Evolutionary conservation across 23 tunicate species (phyloP), one percentile per base, ranked within the genome.

Genomic region (Styela plicata): DNA sequence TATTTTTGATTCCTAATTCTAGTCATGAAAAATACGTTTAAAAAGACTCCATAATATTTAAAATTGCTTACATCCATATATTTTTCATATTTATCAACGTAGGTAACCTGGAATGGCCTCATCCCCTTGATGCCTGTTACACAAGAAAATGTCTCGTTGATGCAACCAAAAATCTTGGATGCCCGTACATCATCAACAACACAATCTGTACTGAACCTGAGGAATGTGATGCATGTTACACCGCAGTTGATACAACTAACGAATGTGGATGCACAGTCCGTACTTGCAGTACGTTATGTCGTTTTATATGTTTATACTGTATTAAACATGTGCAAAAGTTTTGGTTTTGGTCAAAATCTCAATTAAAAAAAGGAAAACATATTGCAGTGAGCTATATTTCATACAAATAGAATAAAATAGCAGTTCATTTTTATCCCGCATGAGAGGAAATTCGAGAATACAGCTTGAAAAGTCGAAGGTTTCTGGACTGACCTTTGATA

Each of bases 121-220:
- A 86, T 28, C 89, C 89, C 13, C 69, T 67, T 32, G 57, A 74
- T 21, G 68, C 52, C 3, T 86, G 89, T 77, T 86, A 78, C 80
- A 31, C 74, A 52, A 52, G 89, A 3, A 31, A 34, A 34, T 86
- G 89, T 63, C 57, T 79, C 29, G 84, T 86, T 53, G 89, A 86
- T 77, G 44, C 61, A 52, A 25, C 84, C 22, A 65, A 79, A 28
- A 86, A 86, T 32, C 70, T 69, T 2, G 89, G 89, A 27, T 86
- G 89, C 33, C 89, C 89, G 3, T 86, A 86, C 84, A 79, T 86
- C 31, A 76, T 61, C 1, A 86, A 86, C 66, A 37, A 68, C 31
- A 79, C 89, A 19, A 82, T 86, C 10, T 86, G 89, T 61, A 78
- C 71, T n/a, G 89, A 79, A 32, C 89, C 89, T 2, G 36, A 69